Base-by-base conservation (phyloP, 2,797 vertebrate genomes). In the Sebastes minor region DNA sequence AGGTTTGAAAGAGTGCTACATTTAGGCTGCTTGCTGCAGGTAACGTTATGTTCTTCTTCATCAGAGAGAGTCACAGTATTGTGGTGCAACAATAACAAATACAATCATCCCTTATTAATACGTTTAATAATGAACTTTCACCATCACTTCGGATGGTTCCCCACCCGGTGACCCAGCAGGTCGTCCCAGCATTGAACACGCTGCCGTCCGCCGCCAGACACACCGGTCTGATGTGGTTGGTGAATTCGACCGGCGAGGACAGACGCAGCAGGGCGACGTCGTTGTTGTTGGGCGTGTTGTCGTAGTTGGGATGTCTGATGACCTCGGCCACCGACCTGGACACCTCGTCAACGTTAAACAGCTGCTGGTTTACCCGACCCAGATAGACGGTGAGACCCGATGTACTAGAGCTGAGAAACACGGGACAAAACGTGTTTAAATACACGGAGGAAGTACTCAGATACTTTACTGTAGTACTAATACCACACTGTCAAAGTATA, bases 81-180 rank as follows among this genome's bases (percentile, higher is more conserved):
- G 33, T 33, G 33, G 4, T 33, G 33, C 33, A 33, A 33, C 33
- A 33, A 33, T 33, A 33, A 33, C 33, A 35, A 35, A 35, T 35
- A 35, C 33, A 35, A 35, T 35, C 33, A 35, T 35, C 10, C 33
- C 35, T 38, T 38, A 38, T 38, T 38, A 38, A 13, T 38, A 38
- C 35, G 35, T 38, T 13, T 38, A 12, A 38, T 38, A 42, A 42
- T 42, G 14, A 42, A 42, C 12, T 18, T 79, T 88, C 8, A 95
- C 94, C 75, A 0, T 0, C 8, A 0, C 0, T 0, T 0, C 0
- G 0, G 2, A 88, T 56, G 16, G 4, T 1, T 1, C 94, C 94
- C 88, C 90, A 94, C 22, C 94, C 93, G 0, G 93, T 94, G 75
- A 94, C 84, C 91, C 91, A 95, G 74, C 14, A 30, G 4, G 1